A percentile compares a stretch with the other conserved stretches of the same genome.
These are phyloP conservation scores for Venustaconcha ellipsiformis DNA, from an alignment of 1,140 invertebrate species.

Conservation along the genomic window DNA sequence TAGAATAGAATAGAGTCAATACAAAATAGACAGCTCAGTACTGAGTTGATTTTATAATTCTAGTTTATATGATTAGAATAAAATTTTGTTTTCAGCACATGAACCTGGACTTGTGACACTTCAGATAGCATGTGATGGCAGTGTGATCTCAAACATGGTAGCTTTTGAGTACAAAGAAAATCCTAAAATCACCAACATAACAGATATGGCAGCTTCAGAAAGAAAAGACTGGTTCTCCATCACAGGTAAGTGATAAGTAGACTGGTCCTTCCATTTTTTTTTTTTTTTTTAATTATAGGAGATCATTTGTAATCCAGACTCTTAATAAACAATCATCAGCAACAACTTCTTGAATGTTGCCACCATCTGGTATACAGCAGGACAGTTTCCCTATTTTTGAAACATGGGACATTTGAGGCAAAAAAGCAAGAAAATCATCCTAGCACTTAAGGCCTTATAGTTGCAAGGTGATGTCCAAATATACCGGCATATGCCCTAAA, in stretches of 20 bases:
- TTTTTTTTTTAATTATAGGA: background rate
- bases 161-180: conserved; percentile 88
- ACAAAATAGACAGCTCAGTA: no score
- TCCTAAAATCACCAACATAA: conserved; percentile 4
- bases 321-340: background rate
- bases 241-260: conserved; percentile 22
- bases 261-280: background rate
- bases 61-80: conserved; percentile 4
- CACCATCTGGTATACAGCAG: conserved; percentile 2
- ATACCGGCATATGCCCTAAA: no score
- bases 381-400: conserved; percentile 74
- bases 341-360: background rate
- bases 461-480: no score
- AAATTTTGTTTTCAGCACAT: conserved; percentile 78
- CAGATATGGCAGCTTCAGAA: background rate
- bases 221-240: conserved; percentile 44
- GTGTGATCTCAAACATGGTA: conserved; percentile 91
- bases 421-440: no score
- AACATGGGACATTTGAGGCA: no score
- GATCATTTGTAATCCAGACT: background rate
- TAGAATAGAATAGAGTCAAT: no score
- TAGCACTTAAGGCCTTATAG: no score
- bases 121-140: conserved; percentile 91
- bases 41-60: no score
- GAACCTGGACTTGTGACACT: conserved; percentile 88